Conservation (phyloP, 1,140 invertebrate species). For the Sarcophaga bullata region DNA sequence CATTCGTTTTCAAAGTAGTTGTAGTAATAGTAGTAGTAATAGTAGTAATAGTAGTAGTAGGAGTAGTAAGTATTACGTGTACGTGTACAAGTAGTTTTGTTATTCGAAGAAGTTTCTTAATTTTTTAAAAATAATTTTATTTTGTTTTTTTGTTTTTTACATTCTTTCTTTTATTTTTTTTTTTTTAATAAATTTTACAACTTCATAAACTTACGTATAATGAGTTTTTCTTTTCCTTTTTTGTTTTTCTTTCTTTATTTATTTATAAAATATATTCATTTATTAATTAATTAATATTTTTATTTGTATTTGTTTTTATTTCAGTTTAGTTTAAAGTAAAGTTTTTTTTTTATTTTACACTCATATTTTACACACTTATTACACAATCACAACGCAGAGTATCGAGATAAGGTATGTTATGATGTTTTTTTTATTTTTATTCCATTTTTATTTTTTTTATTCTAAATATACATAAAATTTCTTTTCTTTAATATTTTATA, state of each 20-base stretch:
- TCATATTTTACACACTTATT: constrained; percentile 57
- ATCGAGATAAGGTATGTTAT: constrained; percentile 50
- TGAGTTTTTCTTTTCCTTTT: too few species aligned
- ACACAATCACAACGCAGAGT: constrained; percentile 66
- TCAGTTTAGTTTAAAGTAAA: constrained; percentile 28
- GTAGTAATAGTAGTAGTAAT: neutral
- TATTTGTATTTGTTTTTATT: neutral
- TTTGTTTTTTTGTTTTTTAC: constrained; percentile 33
- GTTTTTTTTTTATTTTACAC: constrained; percentile 36
- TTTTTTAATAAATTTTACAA: neutral
- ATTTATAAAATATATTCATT: neutral
- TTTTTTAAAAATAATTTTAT: constrained; percentile 8
- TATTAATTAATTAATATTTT: neutral
- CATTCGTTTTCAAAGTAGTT: constrained; percentile 58
- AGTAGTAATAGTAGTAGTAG: too few species aligned
- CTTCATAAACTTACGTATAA: constrained; percentile 40
- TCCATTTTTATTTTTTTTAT: constrained; percentile 12
- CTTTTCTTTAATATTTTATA: neutral
- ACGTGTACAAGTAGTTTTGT: too few species aligned
- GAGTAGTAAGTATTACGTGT: too few species aligned
- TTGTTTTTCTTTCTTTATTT: constrained; percentile 23
- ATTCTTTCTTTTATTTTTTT: neutral
- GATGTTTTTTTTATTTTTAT: constrained; percentile 11
- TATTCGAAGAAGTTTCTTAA: too few species aligned
- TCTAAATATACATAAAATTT: constrained; percentile 35